Evolutionary conservation across 2,113 vertebrate genomes (phyloP).

Genomic region (Seriola quinqueradiata): DNA sequence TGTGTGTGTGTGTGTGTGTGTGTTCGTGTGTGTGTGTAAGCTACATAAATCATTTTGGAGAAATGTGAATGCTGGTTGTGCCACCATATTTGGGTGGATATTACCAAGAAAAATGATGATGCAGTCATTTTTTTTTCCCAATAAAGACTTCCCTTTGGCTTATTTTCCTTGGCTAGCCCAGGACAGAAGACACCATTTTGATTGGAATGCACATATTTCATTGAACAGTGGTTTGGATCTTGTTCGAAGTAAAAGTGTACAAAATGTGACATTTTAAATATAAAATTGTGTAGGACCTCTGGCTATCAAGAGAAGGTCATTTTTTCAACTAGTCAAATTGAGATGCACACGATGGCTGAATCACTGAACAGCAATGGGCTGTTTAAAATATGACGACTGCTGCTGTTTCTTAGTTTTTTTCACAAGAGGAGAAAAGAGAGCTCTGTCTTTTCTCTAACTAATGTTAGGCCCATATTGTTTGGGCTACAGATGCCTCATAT

Average conservation of each 20-base stretch:
- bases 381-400: too few relatives aligned
- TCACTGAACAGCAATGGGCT: too few relatives aligned
- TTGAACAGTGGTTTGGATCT: neutral
- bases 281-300: too few relatives aligned
- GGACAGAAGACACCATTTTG: neutral
- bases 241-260: too few relatives aligned
- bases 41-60: neutral
- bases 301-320: too few relatives aligned
- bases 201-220: neutral
- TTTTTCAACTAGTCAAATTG: too few relatives aligned
- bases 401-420: too few relatives aligned
- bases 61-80: neutral
- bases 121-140: neutral
- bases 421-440: too few relatives aligned
- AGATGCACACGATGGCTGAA: too few relatives aligned
- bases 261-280: neutral
- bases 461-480: too few relatives aligned
- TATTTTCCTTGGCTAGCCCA: neutral
- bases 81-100: neutral
- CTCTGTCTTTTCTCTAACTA: too few relatives aligned
- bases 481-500: too few relatives aligned
- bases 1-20: neutral
- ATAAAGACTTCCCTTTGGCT: neutral
- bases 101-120: neutral
- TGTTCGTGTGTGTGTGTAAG: neutral